Conservation (phyloP, 2,888 invertebrate species). For the Bursaphelenchus okinawaensis region DNA sequence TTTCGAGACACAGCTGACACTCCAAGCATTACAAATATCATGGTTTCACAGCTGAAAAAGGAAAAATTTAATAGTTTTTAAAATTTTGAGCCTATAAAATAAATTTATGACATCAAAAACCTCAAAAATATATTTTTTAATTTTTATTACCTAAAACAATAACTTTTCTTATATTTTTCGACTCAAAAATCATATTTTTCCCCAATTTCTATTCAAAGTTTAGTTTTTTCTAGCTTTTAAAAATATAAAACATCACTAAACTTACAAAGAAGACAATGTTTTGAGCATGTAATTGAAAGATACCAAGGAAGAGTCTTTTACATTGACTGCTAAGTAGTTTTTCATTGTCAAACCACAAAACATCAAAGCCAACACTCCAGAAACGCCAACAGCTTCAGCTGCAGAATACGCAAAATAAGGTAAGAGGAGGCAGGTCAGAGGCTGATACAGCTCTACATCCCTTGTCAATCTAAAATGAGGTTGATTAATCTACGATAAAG, state of each 20-base stretch:
- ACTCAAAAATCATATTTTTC: background rate
- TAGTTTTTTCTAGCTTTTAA: too few relatives aligned
- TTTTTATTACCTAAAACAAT: too few relatives aligned
- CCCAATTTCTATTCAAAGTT: too few relatives aligned
- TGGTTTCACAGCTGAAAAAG: slow-evolving; percentile 75
- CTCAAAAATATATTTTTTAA: too few relatives aligned
- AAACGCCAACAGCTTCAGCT: slow-evolving; percentile 96
- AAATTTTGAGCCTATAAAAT: too few relatives aligned
- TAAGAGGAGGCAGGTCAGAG: slow-evolving; percentile 94
- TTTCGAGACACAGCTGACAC: slow-evolving; percentile 85
- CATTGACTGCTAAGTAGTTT: slow-evolving; percentile 45
- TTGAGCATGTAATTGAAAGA: slow-evolving; percentile 81
- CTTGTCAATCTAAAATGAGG: background rate
- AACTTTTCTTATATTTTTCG: too few relatives aligned
- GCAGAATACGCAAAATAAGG: slow-evolving; percentile 91
- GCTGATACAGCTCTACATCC: slow-evolving; percentile 69
- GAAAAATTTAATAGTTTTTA: too few relatives aligned
- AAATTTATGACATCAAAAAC: too few relatives aligned
- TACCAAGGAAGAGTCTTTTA: slow-evolving; percentile 39
- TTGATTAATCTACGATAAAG: too few relatives aligned
- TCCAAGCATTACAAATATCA: slow-evolving; percentile 98
- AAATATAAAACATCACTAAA: background rate
- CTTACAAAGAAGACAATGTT: slow-evolving; percentile 78
- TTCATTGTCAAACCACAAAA: slow-evolving; percentile 94
- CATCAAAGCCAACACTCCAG: slow-evolving; percentile 76